Evolutionary conservation across 2,113 vertebrate genomes (phyloP), one percentile per base, ranked within the genome.

Genomic region (Chauna torquata): DNA sequence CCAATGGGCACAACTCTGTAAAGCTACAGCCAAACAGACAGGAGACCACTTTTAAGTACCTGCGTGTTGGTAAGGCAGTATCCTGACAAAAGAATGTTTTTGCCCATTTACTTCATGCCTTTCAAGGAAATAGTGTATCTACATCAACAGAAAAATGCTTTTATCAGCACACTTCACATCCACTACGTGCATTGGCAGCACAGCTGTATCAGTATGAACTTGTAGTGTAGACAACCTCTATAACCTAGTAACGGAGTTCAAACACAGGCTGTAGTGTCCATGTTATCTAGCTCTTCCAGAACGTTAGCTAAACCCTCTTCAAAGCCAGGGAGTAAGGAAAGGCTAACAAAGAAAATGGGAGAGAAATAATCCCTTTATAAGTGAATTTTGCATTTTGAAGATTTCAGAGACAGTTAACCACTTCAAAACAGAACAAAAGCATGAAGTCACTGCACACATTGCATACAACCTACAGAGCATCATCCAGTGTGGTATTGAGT

Each of bases 401-500:
- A 32, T 69, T 81, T 58, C 59, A 38, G 90, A 83, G 45, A 3
- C 6, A 13, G 42, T 20, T 55, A 10, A 84, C 5, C 3, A 18
- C 17, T 91, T 19, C 65, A 22, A 12, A 78, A 55, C 14, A 83
- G 55, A 66, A 7, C 11, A 47, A 50, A 50, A 6, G 15, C 11
- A 4, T 1, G 11, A 24, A n/a, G 68, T n/a, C 55, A 6, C n/a
- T 20, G 19, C 34, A n/a, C 38, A 7, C 12, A 7, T 12, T 7
- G 22, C 22, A 18, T 3, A 28, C 0, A 0, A 2, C 27, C 54
- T 62, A 55, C 38, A 42, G 61, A 30, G 20, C 13, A 16, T 2
- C 68, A 19, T 4, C 25, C 49, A 7, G 30, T 3, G 15, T 3
- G 44, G 54, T 3, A 6, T 38, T 30, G 65, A 64, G 44, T 5